Evolutionary conservation across 2,113 vertebrate genomes (phyloP), one percentile per base, ranked within the genome.

Genomic region (Labrus mixtus): DNA sequence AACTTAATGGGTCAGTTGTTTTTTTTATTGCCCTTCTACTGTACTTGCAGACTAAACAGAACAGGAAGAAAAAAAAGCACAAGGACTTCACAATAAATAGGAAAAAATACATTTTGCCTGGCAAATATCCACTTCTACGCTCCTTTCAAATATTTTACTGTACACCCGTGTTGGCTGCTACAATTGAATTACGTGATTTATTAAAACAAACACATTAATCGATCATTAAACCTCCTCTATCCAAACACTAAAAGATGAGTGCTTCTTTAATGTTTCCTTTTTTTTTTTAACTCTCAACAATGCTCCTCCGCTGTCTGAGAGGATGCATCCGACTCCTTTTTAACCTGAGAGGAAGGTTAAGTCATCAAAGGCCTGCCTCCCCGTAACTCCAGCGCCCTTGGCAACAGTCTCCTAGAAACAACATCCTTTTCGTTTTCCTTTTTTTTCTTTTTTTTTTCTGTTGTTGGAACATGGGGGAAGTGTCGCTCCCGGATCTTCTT

Each of bases 41-140:
- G 81, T 79, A 87, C 83, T 69, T 73, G 75, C 79, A 81, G 67
- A 78, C 82, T 71, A 67, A 89, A 88, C 79, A 82, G 81, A 89
- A 81, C 76, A 89, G 73, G 25, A 25, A n/a, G n/a, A 33, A 73
- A 79, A 82, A 73, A 90, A 87, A 90, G 80, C 89, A 90, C 79
- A 63, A 91, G 73, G 85, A 91, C 87, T 81, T 90, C 88, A 93
- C 90, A 94, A 95, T 95, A 95, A 95, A 95, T 93, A 95, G 90
- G 90, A 92, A 92, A 39, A 51, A 90, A 88, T 82, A 89, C 86
- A 88, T 87, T 85, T 91, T 72, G 86, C 87, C 86, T 87, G 86
- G 78, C 76, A 90, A 91, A 91, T 69, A 87, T 82, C 57, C 20
- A 86, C 80, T 84, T 84, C 85, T 83, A 88, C 46, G 19, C 63